A percentile compares a stretch with the other conserved stretches of the same genome.
Conservation (phyloP, 2,113 vertebrate genomes). For the Perca fluviatilis region DNA sequence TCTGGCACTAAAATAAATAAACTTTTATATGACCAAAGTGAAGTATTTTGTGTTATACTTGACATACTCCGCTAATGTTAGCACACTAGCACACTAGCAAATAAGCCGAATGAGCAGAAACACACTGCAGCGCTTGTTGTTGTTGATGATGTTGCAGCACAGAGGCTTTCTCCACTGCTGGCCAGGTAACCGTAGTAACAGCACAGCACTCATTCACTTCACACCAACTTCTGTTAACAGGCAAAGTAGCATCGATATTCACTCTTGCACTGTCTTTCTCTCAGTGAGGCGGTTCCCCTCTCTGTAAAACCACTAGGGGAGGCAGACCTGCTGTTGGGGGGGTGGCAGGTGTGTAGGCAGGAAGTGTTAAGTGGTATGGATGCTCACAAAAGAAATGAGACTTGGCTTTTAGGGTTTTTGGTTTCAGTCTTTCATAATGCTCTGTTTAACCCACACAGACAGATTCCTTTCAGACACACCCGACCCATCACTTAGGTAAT, state of each 20-base stretch:
- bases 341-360: conserved; percentile 4
- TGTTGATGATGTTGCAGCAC: too few relatives aligned
- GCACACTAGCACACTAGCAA: too few relatives aligned
- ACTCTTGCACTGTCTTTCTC: not conserved
- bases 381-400: conserved; percentile 20
- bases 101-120: too few relatives aligned
- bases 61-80: too few relatives aligned
- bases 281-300: not conserved
- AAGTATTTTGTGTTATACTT: too few relatives aligned
- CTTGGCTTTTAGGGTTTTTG: conserved; percentile 38
- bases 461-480: conserved; percentile 23
- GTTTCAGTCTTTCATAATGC: conserved; percentile 49
- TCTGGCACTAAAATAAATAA: too few relatives aligned
- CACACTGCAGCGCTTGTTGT: too few relatives aligned
- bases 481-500: not conserved
- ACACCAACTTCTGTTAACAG: too few relatives aligned
- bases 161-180: too few relatives aligned
- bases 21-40: too few relatives aligned
- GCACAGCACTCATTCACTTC: too few relatives aligned
- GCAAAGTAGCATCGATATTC: not conserved
- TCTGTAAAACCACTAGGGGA: not conserved
- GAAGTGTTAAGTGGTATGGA: not conserved
- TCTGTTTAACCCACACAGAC: conserved; percentile 15
- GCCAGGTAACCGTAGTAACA: not conserved
- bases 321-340: not conserved